Evolutionary conservation across 2,113 vertebrate species (phyloP).

Genomic region (Festucalex cinctus): DNA sequence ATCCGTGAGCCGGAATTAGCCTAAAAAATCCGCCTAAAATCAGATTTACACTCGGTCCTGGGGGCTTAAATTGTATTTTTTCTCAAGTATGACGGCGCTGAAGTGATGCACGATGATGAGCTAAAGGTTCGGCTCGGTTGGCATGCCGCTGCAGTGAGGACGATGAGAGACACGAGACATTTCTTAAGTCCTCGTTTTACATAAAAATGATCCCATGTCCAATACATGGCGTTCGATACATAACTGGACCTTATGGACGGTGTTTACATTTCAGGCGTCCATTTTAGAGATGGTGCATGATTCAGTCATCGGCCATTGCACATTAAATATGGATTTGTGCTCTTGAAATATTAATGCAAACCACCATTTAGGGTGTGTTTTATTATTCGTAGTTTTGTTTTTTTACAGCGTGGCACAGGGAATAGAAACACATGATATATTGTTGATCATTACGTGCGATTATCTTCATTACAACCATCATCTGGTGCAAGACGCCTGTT

Average conservation of each 20-base stretch:
- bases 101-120: conserved; percentile 19
- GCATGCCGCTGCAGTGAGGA: conserved; percentile 19
- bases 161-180: neutral
- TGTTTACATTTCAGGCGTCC: conserved; percentile 66
- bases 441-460: neutral
- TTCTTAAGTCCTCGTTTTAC: neutral
- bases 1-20: neutral
- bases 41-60: too few species aligned
- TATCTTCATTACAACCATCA: neutral
- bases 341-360: conserved; percentile 13
- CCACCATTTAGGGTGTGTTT: neutral
- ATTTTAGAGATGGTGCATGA: conserved; percentile 50
- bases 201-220: neutral
- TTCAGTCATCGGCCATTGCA: conserved; percentile 35
- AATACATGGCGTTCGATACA: neutral
- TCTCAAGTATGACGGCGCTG: neutral
- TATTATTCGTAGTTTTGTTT: neutral
- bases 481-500: neutral
- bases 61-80: neutral
- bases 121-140: conserved; percentile 12
- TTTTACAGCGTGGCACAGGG: neutral
- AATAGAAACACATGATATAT: neutral
- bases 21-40: neutral
- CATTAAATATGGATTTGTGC: conserved; percentile 25
- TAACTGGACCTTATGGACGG: neutral